Conservation (phyloP, 2,888 invertebrate genomes). For the Erebia ligea region DNA sequence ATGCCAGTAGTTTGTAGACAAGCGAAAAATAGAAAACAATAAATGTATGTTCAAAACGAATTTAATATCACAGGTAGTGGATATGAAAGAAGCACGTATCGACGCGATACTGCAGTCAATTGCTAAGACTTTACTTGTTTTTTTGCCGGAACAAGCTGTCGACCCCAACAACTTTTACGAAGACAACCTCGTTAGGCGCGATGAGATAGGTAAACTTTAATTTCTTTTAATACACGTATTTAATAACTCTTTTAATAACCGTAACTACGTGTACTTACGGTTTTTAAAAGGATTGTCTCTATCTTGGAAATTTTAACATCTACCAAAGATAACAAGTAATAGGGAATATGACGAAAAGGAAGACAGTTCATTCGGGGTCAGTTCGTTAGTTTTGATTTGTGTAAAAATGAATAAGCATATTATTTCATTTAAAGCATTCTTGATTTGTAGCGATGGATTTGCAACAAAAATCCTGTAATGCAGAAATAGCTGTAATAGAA, state of each 20-base stretch:
- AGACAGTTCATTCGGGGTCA: too few relatives aligned
- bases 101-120: conserved; percentile 87
- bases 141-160: conserved; percentile 85
- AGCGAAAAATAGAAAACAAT: neutral
- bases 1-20: too few relatives aligned
- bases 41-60: neutral
- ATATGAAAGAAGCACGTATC: conserved; percentile 90
- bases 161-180: conserved; percentile 84
- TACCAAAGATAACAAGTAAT: too few relatives aligned
- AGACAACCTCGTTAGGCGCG: conserved; percentile 83
- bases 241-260: too few relatives aligned
- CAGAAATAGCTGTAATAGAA: conserved; percentile 90
- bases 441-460: conserved; percentile 60
- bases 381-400: too few relatives aligned
- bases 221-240: conserved; percentile 2
- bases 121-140: conserved; percentile 83
- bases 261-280: too few relatives aligned
- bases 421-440: neutral
- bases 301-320: too few relatives aligned
- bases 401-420: neutral
- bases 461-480: conserved; percentile 78
- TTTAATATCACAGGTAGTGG: conserved; percentile 77
- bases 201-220: conserved; percentile 66
- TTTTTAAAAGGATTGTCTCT: too few relatives aligned
- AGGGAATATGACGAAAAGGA: too few relatives aligned